phyloP scores from a whole-genome alignment of 2,888 invertebrate genomes.

The Acleris holmiana region DNA sequence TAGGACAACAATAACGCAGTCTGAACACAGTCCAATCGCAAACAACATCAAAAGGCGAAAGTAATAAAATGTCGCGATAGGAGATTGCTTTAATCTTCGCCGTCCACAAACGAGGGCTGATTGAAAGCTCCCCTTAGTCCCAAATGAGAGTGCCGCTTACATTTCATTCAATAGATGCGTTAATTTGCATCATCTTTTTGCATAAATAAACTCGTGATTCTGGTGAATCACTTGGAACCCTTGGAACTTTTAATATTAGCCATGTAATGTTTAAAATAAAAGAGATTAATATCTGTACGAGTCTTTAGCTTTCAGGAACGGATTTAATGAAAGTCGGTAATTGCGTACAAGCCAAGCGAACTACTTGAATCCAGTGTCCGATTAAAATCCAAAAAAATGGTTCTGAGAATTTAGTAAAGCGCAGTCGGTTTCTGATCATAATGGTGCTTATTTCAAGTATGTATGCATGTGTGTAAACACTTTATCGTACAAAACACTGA shows the following conservation, averaged over 20 bases:
- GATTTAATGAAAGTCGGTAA: too few species aligned
- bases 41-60: slow-evolving; percentile 78
- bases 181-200: slow-evolving; percentile 80
- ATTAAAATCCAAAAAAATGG: too few species aligned
- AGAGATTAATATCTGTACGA: too few species aligned
- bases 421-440: too few species aligned
- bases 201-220: slow-evolving; percentile 41
- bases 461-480: too few species aligned
- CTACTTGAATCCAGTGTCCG: too few species aligned
- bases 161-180: slow-evolving; percentile 77
- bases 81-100: slow-evolving; percentile 81
- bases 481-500: too few species aligned
- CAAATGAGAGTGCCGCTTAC: slow-evolving; percentile 71
- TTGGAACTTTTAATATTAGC: neutral
- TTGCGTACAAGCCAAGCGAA: too few species aligned
- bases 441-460: too few species aligned
- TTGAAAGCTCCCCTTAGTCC: slow-evolving; percentile 74
- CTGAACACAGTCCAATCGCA: slow-evolving; percentile 65
- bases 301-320: too few species aligned
- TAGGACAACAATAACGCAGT: slow-evolving; percentile 47
- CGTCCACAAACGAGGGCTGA: slow-evolving; percentile 75
- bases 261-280: too few species aligned
- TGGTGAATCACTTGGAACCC: slow-evolving; percentile 35
- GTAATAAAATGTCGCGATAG: slow-evolving; percentile 79
- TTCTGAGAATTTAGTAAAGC: too few species aligned